Evolutionary conservation across 1,140 invertebrate genomes (phyloP), one percentile per base, ranked within the genome.

Genomic region (Bombus soroeensis): DNA sequence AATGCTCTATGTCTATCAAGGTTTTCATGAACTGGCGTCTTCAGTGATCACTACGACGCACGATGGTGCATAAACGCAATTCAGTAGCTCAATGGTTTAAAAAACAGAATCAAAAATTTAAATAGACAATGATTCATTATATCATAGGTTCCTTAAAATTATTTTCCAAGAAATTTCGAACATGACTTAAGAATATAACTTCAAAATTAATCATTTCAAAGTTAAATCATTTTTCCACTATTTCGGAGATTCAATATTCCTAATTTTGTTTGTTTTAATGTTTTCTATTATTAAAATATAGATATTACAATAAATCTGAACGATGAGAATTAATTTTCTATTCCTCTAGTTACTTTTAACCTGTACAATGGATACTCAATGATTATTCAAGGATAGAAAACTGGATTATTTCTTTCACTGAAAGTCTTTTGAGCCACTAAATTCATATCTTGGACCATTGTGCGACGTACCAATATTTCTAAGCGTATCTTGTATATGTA

Each of bases 401-500:
- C 25, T 59, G 25, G 1, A 59, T 12, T 59, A 59, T 62, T n/a
- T 62, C 59, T 28, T 28, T 62, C 59, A 28, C 59, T n/a, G 9
- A 62, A 62, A n/a, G 12, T 66, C 32, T 18, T 22, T 15, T 2
- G 62, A 18, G 22, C 37, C 18, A 28, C 43, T 53, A 39, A 37
- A 25, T 70, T 34, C 28, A 64, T 64, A 64, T 12, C 59, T 62
- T 62, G 9, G 12, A 13, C 10, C 28, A 62, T n/a, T 9, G 59
- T 62, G 28, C 59, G 10, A n/a, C 10, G n/a, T 66, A 37, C 3
- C 41, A 10, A 22, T 79, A 59, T 72, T 47, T 84, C 47, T 79
- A 84, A 84, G 76, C 59, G 41, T 84, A n/a, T 71, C 37, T 84
- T 84, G 32, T 83, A 37, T 84, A 68, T 84, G 41, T 73, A 85